A percentile compares a stretch with the other conserved stretches of the same genome.
Conservation (phyloP, 2,888 invertebrate species). For the Nomada goodeniana region DNA sequence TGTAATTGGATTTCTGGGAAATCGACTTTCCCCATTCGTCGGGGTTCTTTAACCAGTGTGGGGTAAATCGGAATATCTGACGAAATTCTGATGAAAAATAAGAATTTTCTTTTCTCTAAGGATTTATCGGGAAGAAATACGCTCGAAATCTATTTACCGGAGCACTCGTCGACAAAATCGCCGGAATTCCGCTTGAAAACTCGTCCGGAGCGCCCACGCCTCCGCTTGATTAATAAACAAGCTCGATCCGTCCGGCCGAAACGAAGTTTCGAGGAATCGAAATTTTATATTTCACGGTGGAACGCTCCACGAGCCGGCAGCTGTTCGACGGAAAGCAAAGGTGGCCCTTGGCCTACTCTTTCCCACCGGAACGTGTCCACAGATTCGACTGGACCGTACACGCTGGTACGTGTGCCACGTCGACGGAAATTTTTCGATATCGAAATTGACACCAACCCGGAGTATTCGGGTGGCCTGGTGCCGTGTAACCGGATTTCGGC, state of each 20-base stretch:
- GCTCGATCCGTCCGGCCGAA: not conserved
- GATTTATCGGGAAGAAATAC: not conserved
- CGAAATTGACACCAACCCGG: constrained; percentile 59
- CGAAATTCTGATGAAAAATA: not conserved
- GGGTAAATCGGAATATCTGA: too few species aligned
- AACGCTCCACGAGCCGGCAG: constrained; percentile 33
- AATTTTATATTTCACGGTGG: constrained; percentile 42
- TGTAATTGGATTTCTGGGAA: constrained; percentile 14
- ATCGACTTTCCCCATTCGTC: constrained; percentile 3
- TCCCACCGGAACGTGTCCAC: constrained; percentile 31
- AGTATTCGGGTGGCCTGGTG: constrained; percentile 44
- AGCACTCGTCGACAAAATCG: not conserved
- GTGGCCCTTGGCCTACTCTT: constrained; percentile 20
- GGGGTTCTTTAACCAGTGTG: not conserved
- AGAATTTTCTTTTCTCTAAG: not conserved
- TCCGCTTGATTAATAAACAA: constrained; percentile 19
- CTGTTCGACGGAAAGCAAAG: constrained; percentile 43
- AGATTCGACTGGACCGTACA: constrained; percentile 15
- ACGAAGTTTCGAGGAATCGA: constrained; percentile 14
- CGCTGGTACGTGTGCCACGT: not conserved
- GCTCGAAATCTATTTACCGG: not conserved
- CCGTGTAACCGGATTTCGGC: constrained; percentile 41
- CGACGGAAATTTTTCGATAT: constrained; percentile 63
- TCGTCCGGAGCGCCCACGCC: not conserved
- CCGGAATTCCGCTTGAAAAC: not conserved